Evolutionary conservation across 2,888 invertebrate species (phyloP).

Genomic region (Brenthis daphne): DNA sequence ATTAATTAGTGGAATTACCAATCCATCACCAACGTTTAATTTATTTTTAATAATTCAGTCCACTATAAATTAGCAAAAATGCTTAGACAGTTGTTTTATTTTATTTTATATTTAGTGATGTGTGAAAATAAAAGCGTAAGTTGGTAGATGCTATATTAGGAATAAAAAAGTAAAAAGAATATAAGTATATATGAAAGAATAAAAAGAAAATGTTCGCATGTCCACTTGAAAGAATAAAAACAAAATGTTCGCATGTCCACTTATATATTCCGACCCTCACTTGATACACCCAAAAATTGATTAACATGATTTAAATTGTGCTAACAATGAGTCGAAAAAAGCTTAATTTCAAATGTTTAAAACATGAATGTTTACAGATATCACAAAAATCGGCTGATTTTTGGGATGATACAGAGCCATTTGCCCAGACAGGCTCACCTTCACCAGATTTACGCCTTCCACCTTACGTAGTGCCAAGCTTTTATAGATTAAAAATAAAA

Average conservation of each 20-base stretch:
- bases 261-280: too few relatives aligned
- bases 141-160: constrained; percentile 2
- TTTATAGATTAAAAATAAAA: constrained; percentile 81
- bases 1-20: constrained; percentile 3
- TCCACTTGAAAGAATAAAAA: background rate
- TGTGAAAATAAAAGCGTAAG: constrained; percentile 55
- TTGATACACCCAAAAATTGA: too few relatives aligned
- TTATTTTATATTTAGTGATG: constrained; percentile 48
- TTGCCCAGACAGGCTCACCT: constrained; percentile 54
- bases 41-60: constrained; percentile 10
- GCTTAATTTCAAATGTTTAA: too few relatives aligned
- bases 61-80: constrained; percentile 46
- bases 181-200: background rate
- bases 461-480: constrained; percentile 74
- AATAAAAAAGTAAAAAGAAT: background rate
- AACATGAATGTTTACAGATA: constrained; percentile 45
- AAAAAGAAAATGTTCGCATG: background rate
- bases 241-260: too few relatives aligned
- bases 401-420: constrained; percentile 72
- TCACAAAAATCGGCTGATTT: constrained; percentile 58
- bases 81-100: constrained; percentile 49
- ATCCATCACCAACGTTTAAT: background rate
- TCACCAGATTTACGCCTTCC: constrained; percentile 72
- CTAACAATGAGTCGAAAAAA: too few relatives aligned
- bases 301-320: too few relatives aligned